A percentile compares a stretch with the other conserved stretches of the same genome.
phyloP scores from a whole-genome alignment of 2,888 invertebrate genomes.

The Dermolepida albohirtum region DNA sequence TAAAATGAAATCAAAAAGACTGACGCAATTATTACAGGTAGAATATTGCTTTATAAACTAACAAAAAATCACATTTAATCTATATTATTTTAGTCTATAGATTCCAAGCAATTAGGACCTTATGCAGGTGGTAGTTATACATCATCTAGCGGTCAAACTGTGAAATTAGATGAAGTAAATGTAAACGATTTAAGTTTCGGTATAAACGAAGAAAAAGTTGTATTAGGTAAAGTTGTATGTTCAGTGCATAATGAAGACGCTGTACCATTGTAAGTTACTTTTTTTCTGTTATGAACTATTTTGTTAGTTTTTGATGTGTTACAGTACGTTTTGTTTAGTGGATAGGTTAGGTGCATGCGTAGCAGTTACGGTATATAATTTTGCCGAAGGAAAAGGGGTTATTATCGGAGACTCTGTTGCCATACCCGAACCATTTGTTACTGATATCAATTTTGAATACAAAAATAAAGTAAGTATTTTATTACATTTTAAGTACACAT shows the following conservation, averaged over 20 bases:
- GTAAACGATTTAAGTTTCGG: conserved; percentile 73
- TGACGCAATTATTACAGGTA: conserved; percentile 77
- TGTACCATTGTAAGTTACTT: conserved; percentile 80
- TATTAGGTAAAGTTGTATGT: conserved; percentile 84
- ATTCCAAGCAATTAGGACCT: conserved; percentile 76
- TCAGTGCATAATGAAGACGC: conserved; percentile 80
- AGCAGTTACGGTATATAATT: conserved; percentile 85
- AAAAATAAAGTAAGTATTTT: conserved; percentile 66
- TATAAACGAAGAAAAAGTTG: conserved; percentile 74
- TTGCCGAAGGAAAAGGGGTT: conserved; percentile 83
- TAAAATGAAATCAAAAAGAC: conserved; percentile 78
- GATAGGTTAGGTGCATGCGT: conserved; percentile 79
- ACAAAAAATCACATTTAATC: background rate
- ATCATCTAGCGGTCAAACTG: conserved; percentile 66
- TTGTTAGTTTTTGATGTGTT: conserved; percentile 52
- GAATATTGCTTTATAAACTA: background rate
- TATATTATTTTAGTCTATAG: conserved; percentile 69
- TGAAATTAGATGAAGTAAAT: conserved; percentile 66
- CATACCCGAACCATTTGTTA: conserved; percentile 80
- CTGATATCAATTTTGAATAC: conserved; percentile 70
- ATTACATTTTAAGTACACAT: no score
- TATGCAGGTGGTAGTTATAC: conserved; percentile 73
- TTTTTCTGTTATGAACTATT: conserved; percentile 29
- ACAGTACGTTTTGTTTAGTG: conserved; percentile 83
- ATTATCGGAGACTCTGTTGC: conserved; percentile 88